Conservation (phyloP, 92 coral and sea anemone genomes). For the Umimayanthus chanpuru region DNA sequence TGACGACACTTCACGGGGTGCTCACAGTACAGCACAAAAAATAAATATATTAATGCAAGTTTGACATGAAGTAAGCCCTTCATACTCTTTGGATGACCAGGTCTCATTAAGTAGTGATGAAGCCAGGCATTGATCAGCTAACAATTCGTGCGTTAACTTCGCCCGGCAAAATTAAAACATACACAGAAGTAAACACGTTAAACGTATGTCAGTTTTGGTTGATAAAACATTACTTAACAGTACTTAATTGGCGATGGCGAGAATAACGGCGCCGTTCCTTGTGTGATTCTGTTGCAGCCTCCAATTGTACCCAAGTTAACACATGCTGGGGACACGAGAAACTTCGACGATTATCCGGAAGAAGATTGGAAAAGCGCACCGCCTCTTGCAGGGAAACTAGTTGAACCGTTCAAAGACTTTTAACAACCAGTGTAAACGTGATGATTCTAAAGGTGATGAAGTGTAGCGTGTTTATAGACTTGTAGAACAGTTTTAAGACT, state of each 20-base stretch:
- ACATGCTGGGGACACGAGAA: slow-evolving; percentile 94
- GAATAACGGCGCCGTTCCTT: neutral
- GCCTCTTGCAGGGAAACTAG: slow-evolving; percentile 78
- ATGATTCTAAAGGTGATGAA: slow-evolving; percentile 34
- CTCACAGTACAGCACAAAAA: too few species aligned
- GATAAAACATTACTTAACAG: neutral
- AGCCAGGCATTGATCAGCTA: too few species aligned
- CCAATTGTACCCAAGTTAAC: slow-evolving; percentile 93
- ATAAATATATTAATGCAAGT: too few species aligned
- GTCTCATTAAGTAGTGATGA: too few species aligned
- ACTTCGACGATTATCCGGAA: slow-evolving; percentile 98
- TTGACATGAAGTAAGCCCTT: too few species aligned
- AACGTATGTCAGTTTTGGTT: neutral
- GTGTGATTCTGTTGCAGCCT: slow-evolving; percentile 61
- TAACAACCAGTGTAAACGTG: slow-evolving; percentile 51
- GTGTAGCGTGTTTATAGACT: neutral
- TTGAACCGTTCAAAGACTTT: slow-evolving; percentile 97
- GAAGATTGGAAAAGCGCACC: slow-evolving; percentile 97
- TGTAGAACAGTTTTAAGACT: too few species aligned
- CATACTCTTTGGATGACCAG: too few species aligned
- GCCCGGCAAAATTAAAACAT: too few species aligned
- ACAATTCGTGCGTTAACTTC: too few species aligned
- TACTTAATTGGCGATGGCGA: neutral
- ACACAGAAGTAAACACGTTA: too few species aligned
- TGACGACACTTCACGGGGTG: too few species aligned